phyloP scores from a whole-genome alignment of 1,140 invertebrate species.

The Saccostrea cuccullata region DNA sequence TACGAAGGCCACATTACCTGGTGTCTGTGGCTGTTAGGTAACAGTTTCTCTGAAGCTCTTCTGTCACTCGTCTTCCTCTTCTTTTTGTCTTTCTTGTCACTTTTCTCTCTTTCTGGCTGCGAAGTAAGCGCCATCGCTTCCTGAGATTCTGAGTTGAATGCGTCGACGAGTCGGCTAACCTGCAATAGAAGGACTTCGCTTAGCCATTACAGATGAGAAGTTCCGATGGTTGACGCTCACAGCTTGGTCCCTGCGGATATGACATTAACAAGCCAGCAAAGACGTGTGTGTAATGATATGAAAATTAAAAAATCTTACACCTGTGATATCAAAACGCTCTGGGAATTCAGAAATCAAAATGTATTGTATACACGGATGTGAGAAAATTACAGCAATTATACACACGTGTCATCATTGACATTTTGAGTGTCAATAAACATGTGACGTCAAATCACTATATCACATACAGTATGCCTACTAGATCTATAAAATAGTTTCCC shows the following conservation, averaged over 20 bases:
- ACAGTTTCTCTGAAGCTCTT: background rate
- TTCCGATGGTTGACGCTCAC: background rate
- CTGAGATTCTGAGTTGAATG: background rate
- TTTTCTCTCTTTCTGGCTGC: conserved; percentile 3
- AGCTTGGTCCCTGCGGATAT: conserved; percentile 10
- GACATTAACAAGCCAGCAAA: conserved; percentile 11
- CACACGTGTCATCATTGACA: conserved; percentile 7
- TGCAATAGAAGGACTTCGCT: conserved; percentile 9
- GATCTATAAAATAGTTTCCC: background rate
- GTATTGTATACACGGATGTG: background rate
- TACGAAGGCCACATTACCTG: background rate
- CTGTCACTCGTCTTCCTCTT: background rate
- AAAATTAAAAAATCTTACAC: background rate
- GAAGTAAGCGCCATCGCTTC: conserved; percentile 14
- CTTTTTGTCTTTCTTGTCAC: conserved; percentile 20
- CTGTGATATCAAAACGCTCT: background rate
- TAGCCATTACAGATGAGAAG: conserved; percentile 37
- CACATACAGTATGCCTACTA: background rate
- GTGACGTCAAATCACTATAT: background rate
- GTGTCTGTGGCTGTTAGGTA: background rate
- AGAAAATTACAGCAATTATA: background rate
- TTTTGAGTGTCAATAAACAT: background rate
- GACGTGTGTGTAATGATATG: conserved; percentile 9
- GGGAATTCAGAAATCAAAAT: background rate
- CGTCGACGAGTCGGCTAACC: conserved; percentile 11